phyloP scores from a whole-genome alignment of 2,113 vertebrate genomes.

The Cercopithecus mona region DNA sequence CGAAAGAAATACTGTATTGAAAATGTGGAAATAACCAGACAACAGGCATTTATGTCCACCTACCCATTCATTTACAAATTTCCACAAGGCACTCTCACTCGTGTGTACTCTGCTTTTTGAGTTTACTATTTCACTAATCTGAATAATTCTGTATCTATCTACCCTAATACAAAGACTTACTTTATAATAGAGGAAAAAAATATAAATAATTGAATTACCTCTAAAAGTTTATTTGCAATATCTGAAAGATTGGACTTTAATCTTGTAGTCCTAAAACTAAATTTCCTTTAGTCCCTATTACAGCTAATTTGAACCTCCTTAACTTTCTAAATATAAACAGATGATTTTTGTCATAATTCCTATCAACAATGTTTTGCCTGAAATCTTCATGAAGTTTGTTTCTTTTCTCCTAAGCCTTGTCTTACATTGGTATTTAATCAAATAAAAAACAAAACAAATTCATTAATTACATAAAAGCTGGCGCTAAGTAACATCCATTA shows the following conservation, averaged over 20 bases:
- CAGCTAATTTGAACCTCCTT: background rate
- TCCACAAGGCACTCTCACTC: background rate
- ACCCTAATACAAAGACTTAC: background rate
- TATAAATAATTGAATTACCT: background rate
- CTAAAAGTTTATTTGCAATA: background rate
- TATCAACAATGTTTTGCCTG: slow-evolving; percentile 54
- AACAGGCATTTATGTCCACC: background rate
- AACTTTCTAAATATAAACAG: slow-evolving; percentile 59
- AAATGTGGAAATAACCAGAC: background rate
- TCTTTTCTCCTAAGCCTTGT: slow-evolving; percentile 15
- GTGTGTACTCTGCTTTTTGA: background rate
- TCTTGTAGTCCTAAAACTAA: background rate
- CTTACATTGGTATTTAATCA: slow-evolving; percentile 63
- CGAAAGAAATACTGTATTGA: background rate
- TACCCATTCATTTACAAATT: background rate
- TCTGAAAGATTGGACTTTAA: background rate
- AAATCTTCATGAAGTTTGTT: slow-evolving; percentile 43
- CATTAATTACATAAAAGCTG: slow-evolving; percentile 78
- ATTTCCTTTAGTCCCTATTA: slow-evolving; percentile 34
- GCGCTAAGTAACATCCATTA: slow-evolving; percentile 79
- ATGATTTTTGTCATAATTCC: slow-evolving; percentile 58
- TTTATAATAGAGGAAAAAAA: slow-evolving; percentile 1
- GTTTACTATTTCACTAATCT: background rate
- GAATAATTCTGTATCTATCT: background rate
- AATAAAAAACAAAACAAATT: slow-evolving; percentile 65